Base-by-base conservation (phyloP, 2,888 invertebrate species). In the Idaea aversata region DNA sequence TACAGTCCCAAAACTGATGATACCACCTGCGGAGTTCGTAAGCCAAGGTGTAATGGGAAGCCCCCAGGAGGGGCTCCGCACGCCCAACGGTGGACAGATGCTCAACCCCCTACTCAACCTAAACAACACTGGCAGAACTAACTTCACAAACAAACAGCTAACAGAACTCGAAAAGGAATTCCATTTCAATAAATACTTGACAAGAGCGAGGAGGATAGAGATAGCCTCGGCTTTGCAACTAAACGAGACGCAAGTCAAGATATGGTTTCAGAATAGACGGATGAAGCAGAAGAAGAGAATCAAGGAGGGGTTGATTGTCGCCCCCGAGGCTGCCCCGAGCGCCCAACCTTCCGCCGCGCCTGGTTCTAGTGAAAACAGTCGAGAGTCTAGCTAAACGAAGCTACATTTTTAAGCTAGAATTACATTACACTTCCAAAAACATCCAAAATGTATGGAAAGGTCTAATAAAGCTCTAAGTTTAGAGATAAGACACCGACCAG, bases 141-240 rank as follows among this genome's bases (percentile, higher is more conserved):
- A 99, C 93, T 99, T 99, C 94, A 99, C 99, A 75, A 99, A 99
- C 91, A 99, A 99, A 90, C 99, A 99, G 88, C 95, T 99, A 72
- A 99, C 99, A 3, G 99, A 99, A 90, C 94, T 99, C 74, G 99
- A 99, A 88, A 99, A 99, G 86, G 99, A 99, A 90, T 99, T 99
- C 93, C 99, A 99, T 89, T 99, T 99, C 93, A 99, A 99, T 94
- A 99, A 99, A 92, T 99, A 99, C 93, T 95, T 99, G 81, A 99
- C 99, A 58, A 94, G 99, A 76, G 99, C 99, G 58, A 94, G 99
- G 74, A 95, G 99, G 78, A 99, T 99, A 86, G 99, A 99, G 91
- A 99, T 99, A 75, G 99, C 99, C 0, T 97, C 98, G 3, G 97
- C 98, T 4, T 93, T 99, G 65, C 98, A 98, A 83, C 95, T 99